Evolutionary conservation across 2,888 invertebrate genomes (phyloP), one percentile per base, ranked within the genome.

Genomic region (Heliconius ismenius): DNA sequence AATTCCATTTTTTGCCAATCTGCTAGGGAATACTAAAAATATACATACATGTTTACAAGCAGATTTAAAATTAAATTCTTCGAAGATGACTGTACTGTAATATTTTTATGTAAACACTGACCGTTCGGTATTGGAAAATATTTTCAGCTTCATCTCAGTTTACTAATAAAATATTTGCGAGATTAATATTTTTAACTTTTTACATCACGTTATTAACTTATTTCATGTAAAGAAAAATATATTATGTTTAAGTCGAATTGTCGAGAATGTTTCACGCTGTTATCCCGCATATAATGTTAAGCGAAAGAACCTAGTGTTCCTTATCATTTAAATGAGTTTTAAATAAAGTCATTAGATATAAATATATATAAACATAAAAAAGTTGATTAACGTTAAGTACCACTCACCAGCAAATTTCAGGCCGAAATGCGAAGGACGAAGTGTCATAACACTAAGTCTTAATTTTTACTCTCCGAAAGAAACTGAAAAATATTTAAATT

Each of bases 81-180:
- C 18, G 6, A 60, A 18, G 26, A 68, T 77, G 74, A 75, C 75
- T 72, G 28, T 60, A 58, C 65, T 21, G 64, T 26, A 60, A 72
- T 62, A 70, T 58, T 74, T 74, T 77, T 77, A 73, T 64, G 73
- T 54, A 60, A 64, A 64, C 70, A 43, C 74, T 70, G 60, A 63
- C 58, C 72, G 67, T 24, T 43, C 58, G 18, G 11, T 70, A 70
- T 76, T 73, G 63, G 64, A 68, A 58, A 79, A 79, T 73, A 79
- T 79, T 79, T 79, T 73, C 63, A 75, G 77, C 70, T 1, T 62
- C 65, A 49, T 43, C 58, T 77, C 73, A 43, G 68, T 69, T 79
- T 79, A 73, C 77, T 60, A 72, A 76, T 60, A 60, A 72, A 43
- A 76, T 72, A 65, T 76, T 73, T 73, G 65, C n/a, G 63, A 72